Conservation (phyloP, 2,113 vertebrate species). For the Hoplias malabaricus region DNA sequence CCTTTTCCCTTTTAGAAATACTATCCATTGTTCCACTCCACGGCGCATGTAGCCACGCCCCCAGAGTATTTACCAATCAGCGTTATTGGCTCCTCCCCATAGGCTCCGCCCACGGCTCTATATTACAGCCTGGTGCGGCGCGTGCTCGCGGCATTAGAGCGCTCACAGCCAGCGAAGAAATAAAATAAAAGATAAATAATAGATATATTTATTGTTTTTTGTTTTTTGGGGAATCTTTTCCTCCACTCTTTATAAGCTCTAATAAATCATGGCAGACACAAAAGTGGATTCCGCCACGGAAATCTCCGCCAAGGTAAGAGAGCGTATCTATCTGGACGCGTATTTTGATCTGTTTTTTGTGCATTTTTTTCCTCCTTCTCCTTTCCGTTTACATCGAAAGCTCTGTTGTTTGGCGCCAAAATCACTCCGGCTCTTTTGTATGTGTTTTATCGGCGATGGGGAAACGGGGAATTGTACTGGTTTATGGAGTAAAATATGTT, state of each 20-base stretch:
- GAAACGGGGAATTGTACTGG: constrained; percentile 50
- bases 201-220: constrained; percentile 66
- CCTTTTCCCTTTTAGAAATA: constrained; percentile 72
- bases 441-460: constrained; percentile 46
- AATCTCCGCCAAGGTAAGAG: constrained; percentile 89
- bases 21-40: constrained; percentile 84
- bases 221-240: constrained; percentile 53
- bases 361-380: not conserved
- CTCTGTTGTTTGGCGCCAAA: not conserved
- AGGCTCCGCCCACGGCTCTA: constrained; percentile 71
- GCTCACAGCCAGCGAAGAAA: not conserved
- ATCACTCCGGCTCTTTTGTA: not conserved
- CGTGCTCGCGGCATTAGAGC: constrained; percentile 62
- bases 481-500: not conserved
- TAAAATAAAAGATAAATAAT: constrained; percentile 69
- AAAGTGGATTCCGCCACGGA: constrained; percentile 84
- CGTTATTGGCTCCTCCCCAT: constrained; percentile 26
- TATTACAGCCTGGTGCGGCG: constrained; percentile 66
- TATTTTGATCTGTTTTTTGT: not conserved
- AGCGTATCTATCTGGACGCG: not conserved
- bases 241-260: constrained; percentile 63
- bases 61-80: constrained; percentile 68
- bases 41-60: constrained; percentile 67
- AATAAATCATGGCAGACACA: constrained; percentile 88
- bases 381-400: constrained; percentile 8